Evolutionary conservation across 2,113 vertebrate genomes (phyloP).

Genomic region (Panthera tigris): DNA sequence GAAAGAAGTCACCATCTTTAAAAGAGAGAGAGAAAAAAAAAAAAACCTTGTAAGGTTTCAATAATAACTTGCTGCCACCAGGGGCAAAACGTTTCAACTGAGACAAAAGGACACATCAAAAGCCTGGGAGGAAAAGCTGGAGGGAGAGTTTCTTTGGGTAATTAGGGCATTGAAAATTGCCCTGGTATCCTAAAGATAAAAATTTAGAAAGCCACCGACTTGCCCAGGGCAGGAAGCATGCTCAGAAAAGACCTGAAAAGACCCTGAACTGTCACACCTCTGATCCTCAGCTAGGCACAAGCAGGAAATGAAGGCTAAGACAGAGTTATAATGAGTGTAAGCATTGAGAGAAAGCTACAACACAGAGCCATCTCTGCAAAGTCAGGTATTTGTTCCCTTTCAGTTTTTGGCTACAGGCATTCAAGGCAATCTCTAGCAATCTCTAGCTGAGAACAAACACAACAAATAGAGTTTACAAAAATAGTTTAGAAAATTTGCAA

Average conservation of each 20-base stretch:
- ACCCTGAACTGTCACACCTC: not conserved
- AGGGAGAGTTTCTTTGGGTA: not conserved
- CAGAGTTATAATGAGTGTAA: not conserved
- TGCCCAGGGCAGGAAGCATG: not conserved
- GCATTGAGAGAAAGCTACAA: not conserved
- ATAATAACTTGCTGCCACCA: not conserved
- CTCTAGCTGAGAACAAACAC: not conserved
- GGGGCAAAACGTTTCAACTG: not conserved
- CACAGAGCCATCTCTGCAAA: not conserved
- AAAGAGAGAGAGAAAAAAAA: too few species aligned
- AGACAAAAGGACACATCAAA: slow-evolving; percentile 5
- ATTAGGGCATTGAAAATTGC: not conserved
- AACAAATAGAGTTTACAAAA: not conserved
- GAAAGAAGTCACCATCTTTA: too few species aligned
- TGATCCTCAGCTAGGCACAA: not conserved
- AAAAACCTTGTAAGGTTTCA: not conserved
- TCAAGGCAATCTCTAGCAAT: not conserved
- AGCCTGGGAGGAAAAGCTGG: not conserved
- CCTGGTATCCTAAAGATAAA: not conserved
- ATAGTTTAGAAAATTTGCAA: not conserved
- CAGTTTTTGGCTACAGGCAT: not conserved
- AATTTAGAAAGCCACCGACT: not conserved
- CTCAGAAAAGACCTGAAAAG: not conserved
- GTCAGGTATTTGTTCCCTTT: not conserved
- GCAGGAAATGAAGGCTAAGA: not conserved